Evolutionary conservation across 2,888 invertebrate species (phyloP).

Genomic region (Falcaria lacertinaria): DNA sequence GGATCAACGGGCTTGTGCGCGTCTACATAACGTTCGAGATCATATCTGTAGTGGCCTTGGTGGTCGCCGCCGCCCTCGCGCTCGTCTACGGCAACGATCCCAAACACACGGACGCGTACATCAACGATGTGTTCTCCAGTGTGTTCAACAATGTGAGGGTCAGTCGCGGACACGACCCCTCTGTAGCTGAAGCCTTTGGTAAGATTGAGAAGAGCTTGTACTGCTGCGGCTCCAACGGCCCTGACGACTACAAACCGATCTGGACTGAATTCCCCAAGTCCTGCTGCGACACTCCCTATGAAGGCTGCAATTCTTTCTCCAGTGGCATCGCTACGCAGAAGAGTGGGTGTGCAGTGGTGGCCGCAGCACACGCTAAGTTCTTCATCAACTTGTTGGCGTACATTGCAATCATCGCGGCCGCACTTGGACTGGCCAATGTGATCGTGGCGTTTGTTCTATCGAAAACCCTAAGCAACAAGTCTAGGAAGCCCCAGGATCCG

Average conservation of each 20-base stretch:
- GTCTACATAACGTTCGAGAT: conserved; percentile 44
- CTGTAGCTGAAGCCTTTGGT: conserved; percentile 43
- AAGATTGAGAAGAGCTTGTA: conserved; percentile 56
- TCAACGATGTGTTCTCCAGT: conserved; percentile 66
- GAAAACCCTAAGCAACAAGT: conserved; percentile 39
- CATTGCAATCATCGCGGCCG: conserved; percentile 44
- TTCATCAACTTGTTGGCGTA: conserved; percentile 50
- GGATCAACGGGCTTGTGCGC: conserved; percentile 40
- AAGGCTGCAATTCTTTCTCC: conserved; percentile 46
- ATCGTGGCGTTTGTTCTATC: conserved; percentile 41
- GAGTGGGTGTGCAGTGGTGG: conserved; percentile 34
- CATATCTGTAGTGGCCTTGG: conserved; percentile 37
- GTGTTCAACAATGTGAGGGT: conserved; percentile 52
- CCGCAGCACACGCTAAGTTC: conserved; percentile 54
- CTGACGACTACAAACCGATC: conserved; percentile 63
- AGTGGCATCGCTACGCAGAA: not conserved
- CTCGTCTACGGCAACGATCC: conserved; percentile 52
- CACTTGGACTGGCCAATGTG: conserved; percentile 47
- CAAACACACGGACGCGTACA: conserved; percentile 51
- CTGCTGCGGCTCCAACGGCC: conserved; percentile 64
- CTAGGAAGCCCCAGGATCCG: conserved; percentile 37
- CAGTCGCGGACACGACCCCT: conserved; percentile 19
- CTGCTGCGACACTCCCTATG: conserved; percentile 64
- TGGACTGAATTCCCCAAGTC: conserved; percentile 57
- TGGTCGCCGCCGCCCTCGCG: conserved; percentile 46